A percentile compares a stretch with the other conserved stretches of the same genome.
These are phyloP conservation scores for Serilophus lunatus DNA, from an alignment of 2,113 vertebrate genomes.

Conservation along the genomic window DNA sequence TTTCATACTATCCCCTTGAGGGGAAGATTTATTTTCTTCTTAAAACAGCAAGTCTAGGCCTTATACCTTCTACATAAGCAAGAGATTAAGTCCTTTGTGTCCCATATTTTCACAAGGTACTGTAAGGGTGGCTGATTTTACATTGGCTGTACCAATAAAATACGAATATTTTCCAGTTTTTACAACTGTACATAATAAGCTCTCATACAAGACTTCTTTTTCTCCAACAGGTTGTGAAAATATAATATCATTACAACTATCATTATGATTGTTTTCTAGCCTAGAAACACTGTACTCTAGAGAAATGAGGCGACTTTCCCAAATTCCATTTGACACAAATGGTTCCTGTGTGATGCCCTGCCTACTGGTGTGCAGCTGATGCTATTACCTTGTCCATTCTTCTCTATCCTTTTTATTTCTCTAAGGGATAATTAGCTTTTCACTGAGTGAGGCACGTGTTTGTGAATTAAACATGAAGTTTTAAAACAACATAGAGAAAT, in stretches of 20 bases:
- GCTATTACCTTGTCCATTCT: neutral
- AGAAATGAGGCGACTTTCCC: neutral
- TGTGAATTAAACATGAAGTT: neutral
- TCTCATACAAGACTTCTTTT: neutral
- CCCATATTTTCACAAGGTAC: neutral
- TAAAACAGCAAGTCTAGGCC: neutral
- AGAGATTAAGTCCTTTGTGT: neutral
- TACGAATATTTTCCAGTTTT: neutral
- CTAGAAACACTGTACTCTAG: neutral
- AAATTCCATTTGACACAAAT: neutral
- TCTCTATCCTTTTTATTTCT: neutral
- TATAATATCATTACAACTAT: neutral
- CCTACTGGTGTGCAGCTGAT: neutral
- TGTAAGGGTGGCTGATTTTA: neutral
- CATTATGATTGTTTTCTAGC: neutral
- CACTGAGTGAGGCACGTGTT: neutral
- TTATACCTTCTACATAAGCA: neutral
- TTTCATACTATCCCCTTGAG: neutral
- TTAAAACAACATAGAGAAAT: neutral
- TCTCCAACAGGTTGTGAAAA: neutral
- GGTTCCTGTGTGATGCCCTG: neutral
- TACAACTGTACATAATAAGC: neutral
- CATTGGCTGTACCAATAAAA: neutral
- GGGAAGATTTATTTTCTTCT: neutral
- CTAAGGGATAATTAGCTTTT: neutral